Evolutionary conservation across 1,140 invertebrate genomes (phyloP).

Genomic region (Coboldia fuscipes): DNA sequence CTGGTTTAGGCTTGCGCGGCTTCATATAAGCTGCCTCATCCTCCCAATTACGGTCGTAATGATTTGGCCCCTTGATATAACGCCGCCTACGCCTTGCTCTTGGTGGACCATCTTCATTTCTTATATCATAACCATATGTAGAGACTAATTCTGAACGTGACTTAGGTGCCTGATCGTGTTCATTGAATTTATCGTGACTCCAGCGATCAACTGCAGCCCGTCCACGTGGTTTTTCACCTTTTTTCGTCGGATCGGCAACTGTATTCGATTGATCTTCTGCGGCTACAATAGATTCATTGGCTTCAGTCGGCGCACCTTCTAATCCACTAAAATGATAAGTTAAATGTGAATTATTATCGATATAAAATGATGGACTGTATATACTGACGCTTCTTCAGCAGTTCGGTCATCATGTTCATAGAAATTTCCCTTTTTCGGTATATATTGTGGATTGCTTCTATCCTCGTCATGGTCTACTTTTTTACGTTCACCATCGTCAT

Average conservation of each 20-base stretch:
- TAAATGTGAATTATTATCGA: background rate
- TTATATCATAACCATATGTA: constrained; percentile 86
- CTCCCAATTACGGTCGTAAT: constrained; percentile 81
- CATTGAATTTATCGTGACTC: constrained; percentile 78
- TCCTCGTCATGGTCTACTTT: constrained; percentile 86
- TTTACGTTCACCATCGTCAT: constrained; percentile 40
- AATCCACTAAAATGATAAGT: constrained; percentile 5
- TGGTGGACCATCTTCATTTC: constrained; percentile 77
- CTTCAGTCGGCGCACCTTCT: constrained; percentile 6
- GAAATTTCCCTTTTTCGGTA: constrained; percentile 86
- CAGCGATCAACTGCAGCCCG: constrained; percentile 37
- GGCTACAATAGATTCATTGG: constrained; percentile 3
- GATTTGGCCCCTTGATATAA: constrained; percentile 76
- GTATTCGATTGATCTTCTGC: no score
- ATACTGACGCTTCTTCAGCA: constrained; percentile 36
- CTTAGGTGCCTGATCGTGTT: constrained; percentile 58
- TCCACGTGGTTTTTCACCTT: constrained; percentile 3
- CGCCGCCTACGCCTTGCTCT: constrained; percentile 59
- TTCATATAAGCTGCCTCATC: constrained; percentile 66
- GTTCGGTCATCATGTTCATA: constrained; percentile 90
- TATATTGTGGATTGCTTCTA: constrained; percentile 87
- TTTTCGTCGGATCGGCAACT: no score
- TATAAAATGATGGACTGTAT: background rate
- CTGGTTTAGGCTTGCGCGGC: constrained; percentile 14
- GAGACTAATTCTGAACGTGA: constrained; percentile 65